These are phyloP conservation scores for Eulimnadia texana DNA, from an alignment of 1,140 invertebrate species.

Conservation along the genomic window DNA sequence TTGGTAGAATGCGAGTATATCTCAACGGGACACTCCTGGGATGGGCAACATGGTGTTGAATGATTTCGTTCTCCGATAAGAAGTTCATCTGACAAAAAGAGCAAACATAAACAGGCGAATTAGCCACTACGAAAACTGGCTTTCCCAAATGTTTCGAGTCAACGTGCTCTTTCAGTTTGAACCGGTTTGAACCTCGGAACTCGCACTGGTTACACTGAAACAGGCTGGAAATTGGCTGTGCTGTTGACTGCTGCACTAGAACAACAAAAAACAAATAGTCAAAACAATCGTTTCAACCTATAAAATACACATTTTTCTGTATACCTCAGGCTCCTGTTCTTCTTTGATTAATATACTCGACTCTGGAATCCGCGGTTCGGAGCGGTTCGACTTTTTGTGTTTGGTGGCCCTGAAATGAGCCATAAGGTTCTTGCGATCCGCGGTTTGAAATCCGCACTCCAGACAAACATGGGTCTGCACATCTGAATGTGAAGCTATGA, in stretches of 20 bases:
- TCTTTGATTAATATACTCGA: background rate
- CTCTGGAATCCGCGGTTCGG: background rate
- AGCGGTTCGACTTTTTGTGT: background rate
- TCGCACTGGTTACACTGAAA: slow-evolving; percentile 12
- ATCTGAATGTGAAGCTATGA: background rate
- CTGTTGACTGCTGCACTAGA: background rate
- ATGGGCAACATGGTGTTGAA: slow-evolving; percentile 1
- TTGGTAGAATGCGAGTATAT: background rate
- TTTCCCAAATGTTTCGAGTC: background rate
- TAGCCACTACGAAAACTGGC: background rate
- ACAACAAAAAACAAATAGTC: background rate
- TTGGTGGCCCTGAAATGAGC: slow-evolving; percentile 3
- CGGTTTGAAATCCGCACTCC: slow-evolving; percentile 5
- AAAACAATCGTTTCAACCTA: background rate
- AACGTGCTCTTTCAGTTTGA: slow-evolving; percentile 1
- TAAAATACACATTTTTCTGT: background rate
- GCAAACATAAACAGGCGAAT: background rate
- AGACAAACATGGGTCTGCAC: background rate
- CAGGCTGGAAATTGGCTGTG: background rate
- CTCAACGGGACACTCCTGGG: background rate
- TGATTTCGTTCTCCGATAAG: background rate
- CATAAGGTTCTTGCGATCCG: background rate
- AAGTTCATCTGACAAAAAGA: background rate
- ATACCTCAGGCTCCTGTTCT: background rate
- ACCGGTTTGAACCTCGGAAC: background rate